Percentiles rank a stretch among this genome's conserved stretches.
These are phyloP conservation scores for Sturnira hondurensis DNA, from an alignment of 2,113 vertebrate genomes.

Conservation along the genomic window DNA sequence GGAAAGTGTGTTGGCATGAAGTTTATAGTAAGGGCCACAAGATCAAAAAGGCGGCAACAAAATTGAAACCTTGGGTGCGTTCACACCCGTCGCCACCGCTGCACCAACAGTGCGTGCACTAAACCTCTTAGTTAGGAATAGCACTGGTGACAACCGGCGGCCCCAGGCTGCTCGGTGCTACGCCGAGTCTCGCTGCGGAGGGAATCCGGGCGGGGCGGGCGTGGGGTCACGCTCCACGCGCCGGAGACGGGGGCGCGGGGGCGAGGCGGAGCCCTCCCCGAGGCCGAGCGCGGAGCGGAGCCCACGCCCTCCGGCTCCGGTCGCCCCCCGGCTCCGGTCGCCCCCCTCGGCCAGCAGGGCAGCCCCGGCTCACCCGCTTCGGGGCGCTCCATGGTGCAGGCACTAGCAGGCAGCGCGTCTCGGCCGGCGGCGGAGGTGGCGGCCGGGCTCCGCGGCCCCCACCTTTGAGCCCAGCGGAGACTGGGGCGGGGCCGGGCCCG, in stretches of 20 bases:
- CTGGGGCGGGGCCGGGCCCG: not conserved
- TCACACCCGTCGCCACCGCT: not conserved
- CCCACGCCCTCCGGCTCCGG: not conserved
- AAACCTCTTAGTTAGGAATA: rapidly evolving
- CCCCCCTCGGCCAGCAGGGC: not conserved
- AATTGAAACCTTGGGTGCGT: not conserved
- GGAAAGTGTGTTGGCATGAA: not conserved
- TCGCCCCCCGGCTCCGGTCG: not conserved
- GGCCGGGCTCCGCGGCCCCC: rapidly evolving
- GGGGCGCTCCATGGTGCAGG: not conserved
- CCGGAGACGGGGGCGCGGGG: not conserved
- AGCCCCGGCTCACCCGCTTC: slow-evolving; percentile 29
- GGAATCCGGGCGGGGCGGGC: not conserved
- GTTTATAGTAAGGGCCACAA: not conserved
- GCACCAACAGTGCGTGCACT: not conserved
- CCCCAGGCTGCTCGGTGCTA: rapidly evolving
- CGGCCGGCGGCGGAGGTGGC: rapidly evolving
- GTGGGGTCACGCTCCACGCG: not conserved
- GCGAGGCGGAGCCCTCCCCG: not conserved
- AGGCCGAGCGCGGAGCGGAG: not conserved
- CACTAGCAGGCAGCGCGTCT: rapidly evolving
- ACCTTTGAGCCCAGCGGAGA: not conserved
- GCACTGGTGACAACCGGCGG: rapidly evolving
- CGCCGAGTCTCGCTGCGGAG: rapidly evolving
- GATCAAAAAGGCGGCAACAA: not conserved